Evolutionary conservation across 2,113 vertebrate genomes (phyloP).

Genomic region (Todiramphus chloris): DNA sequence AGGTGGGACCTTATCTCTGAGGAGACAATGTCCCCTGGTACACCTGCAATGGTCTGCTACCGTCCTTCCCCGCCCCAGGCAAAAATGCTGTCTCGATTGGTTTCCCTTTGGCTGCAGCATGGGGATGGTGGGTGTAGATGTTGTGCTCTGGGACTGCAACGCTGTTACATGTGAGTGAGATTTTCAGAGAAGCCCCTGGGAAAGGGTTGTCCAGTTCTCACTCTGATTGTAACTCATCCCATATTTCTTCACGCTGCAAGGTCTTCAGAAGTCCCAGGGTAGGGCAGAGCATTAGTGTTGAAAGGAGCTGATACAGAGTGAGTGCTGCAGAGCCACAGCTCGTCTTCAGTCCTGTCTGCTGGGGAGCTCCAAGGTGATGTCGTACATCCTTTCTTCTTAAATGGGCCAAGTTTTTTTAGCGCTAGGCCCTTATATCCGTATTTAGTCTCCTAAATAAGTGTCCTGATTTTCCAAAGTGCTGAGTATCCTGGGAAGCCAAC

Average conservation of each 20-base stretch:
- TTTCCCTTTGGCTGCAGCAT: not conserved
- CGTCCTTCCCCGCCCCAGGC: not conserved
- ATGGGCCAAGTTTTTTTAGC: slow-evolving; percentile 62
- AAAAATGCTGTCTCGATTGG: not conserved
- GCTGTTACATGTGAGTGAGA: not conserved
- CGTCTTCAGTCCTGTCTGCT: slow-evolving; percentile 13
- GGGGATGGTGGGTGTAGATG: not conserved
- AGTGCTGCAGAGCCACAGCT: not conserved
- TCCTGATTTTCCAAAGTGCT: slow-evolving; percentile 50
- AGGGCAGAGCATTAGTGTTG: not conserved
- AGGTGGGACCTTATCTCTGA: not conserved
- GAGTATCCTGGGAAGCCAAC: slow-evolving; percentile 40
- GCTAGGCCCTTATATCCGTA: slow-evolving; percentile 47
- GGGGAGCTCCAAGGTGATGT: slow-evolving; percentile 59
- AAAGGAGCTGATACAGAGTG: slow-evolving; percentile 24
- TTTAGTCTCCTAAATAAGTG: slow-evolving; percentile 63
- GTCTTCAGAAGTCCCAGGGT: slow-evolving; percentile 20
- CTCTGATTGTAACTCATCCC: not conserved
- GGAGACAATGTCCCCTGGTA: not conserved
- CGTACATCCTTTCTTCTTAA: slow-evolving; percentile 54
- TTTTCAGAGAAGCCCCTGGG: slow-evolving; percentile 14
- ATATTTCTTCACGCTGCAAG: not conserved
- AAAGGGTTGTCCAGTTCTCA: not conserved
- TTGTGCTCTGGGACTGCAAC: not conserved
- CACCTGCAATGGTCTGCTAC: not conserved